phyloP scores from a whole-genome alignment of 2,113 vertebrate genomes.

The Hippocampus barbouri region DNA sequence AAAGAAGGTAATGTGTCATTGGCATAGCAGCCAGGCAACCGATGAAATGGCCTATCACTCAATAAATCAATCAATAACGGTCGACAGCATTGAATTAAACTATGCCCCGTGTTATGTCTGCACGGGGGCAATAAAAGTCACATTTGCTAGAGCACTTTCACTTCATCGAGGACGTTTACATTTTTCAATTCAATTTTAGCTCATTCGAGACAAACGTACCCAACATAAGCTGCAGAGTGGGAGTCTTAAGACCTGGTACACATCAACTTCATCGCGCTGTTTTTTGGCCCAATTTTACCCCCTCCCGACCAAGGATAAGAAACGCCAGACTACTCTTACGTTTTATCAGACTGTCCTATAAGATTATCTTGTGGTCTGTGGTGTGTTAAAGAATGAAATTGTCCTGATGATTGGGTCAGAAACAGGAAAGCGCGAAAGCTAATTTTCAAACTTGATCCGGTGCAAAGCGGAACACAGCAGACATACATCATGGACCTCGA shows the following conservation, averaged over 20 bases:
- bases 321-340: too few relatives aligned
- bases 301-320: too few relatives aligned
- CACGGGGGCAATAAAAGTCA: constrained; percentile 5
- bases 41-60: constrained; percentile 30
- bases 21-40: constrained; percentile 21
- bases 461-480: background rate
- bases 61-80: constrained; percentile 16
- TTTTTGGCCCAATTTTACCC: too few relatives aligned
- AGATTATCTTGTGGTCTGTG: too few relatives aligned
- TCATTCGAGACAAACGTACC: background rate
- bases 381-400: too few relatives aligned
- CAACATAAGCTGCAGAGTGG: background rate
- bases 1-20: constrained; percentile 19
- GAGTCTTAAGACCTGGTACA: too few relatives aligned
- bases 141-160: background rate
- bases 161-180: background rate
- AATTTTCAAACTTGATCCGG: background rate
- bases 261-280: too few relatives aligned
- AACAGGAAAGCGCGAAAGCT: background rate
- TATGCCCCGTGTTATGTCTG: background rate
- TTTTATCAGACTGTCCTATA: too few relatives aligned
- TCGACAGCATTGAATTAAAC: constrained; percentile 14
- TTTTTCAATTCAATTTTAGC: background rate
- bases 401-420: too few relatives aligned
- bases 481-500: too few relatives aligned